phyloP scores from a whole-genome alignment of 2,113 vertebrate species.

The Eublepharis macularius region DNA sequence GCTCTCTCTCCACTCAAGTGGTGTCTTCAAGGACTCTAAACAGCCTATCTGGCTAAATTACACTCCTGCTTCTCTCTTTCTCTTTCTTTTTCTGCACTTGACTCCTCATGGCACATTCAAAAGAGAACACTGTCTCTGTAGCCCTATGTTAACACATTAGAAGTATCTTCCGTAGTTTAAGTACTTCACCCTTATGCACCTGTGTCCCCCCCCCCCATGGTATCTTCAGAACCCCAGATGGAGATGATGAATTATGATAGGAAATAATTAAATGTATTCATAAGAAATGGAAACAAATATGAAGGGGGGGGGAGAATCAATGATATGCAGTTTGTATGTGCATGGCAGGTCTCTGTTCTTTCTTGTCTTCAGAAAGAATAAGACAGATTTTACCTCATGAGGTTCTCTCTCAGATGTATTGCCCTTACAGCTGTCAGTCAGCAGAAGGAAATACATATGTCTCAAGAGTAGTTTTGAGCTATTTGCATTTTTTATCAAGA shows the following conservation, averaged over 20 bases:
- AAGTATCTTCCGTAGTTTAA: neutral
- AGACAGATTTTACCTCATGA: slow-evolving; percentile 80
- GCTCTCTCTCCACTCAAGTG: neutral
- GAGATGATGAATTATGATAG: neutral
- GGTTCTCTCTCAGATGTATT: slow-evolving; percentile 73
- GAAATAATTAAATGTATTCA: fast-evolving
- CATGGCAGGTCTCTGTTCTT: slow-evolving; percentile 71
- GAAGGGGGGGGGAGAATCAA: slow-evolving; percentile 11
- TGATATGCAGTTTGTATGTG: slow-evolving; percentile 59
- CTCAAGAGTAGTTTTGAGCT: slow-evolving; percentile 78
- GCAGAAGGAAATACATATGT: slow-evolving; percentile 80
- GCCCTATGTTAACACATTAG: neutral
- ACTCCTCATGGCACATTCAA: neutral
- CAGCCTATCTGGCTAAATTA: neutral
- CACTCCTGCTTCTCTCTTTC: neutral
- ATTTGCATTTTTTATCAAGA: slow-evolving; percentile 79
- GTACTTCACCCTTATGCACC: neutral
- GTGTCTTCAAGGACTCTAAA: neutral
- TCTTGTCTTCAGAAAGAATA: slow-evolving; percentile 73
- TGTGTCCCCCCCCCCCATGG: neutral
- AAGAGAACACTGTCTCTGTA: neutral
- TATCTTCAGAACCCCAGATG: neutral
- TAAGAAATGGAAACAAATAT: neutral
- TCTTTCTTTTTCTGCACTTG: neutral
- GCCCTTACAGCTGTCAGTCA: slow-evolving; percentile 81